Percentiles rank a stretch among this genome's conserved stretches.
These are phyloP conservation scores for Lepus europaeus DNA, from an alignment of 2,113 vertebrate species.

Conservation along the genomic window DNA sequence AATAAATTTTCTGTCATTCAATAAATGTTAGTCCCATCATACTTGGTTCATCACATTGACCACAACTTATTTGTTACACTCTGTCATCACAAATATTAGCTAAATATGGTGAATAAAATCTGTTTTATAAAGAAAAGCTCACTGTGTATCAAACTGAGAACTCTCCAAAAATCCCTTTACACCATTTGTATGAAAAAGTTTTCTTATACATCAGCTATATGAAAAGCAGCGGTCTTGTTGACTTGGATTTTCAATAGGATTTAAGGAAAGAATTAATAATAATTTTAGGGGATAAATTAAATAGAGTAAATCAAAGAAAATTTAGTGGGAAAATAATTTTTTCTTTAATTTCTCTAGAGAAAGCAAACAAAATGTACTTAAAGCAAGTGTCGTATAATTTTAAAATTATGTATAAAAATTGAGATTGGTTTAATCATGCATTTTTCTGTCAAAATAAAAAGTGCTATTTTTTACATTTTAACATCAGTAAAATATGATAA, in stretches of 20 bases:
- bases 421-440: background rate
- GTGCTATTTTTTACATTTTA: background rate
- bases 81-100: background rate
- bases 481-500: slow-evolving; percentile 40
- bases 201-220: background rate
- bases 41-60: background rate
- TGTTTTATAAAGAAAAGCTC: background rate
- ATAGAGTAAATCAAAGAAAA: slow-evolving; percentile 31
- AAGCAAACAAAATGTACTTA: slow-evolving; percentile 24
- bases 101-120: slow-evolving; percentile 51
- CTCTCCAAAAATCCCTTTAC: background rate
- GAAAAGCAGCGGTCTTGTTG: slow-evolving; percentile 55
- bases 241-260: background rate
- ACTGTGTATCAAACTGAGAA: background rate
- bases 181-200: slow-evolving; percentile 5
- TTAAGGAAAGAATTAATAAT: slow-evolving; percentile 3
- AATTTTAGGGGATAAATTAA: background rate
- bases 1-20: slow-evolving; percentile 50
- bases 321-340: background rate
- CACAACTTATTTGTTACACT: background rate
- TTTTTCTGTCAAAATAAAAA: slow-evolving; percentile 55
- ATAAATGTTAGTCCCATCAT: background rate
- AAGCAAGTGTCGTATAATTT: slow-evolving; percentile 17
- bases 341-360: background rate
- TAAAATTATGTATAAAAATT: slow-evolving; percentile 19